Conservation (phyloP, 30 jellyfish, hydroid and myxozoan species). For the Aurelia aurita region DNA sequence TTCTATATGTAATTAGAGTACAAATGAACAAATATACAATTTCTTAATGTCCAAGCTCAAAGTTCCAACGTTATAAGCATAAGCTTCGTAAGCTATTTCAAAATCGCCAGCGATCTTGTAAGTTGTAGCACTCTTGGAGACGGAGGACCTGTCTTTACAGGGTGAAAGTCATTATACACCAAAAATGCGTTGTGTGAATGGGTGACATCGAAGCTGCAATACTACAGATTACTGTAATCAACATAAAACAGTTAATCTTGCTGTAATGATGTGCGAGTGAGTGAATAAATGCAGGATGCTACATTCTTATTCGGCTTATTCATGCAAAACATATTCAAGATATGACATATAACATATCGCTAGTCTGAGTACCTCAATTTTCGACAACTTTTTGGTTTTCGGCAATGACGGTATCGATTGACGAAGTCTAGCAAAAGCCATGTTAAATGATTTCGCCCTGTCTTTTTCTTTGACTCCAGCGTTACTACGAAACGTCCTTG, state of each 20-base stretch:
- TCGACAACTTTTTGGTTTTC: conserved; percentile 76
- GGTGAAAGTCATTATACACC: too few relatives aligned
- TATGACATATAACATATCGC: conserved; percentile 90
- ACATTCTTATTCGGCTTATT: background rate
- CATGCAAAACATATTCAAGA: conserved; percentile 59
- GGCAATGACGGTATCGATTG: conserved; percentile 89
- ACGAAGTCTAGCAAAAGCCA: conserved; percentile 79
- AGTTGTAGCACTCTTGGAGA: too few relatives aligned
- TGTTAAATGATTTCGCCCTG: conserved; percentile 78
- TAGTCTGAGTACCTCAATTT: conserved; percentile 78
- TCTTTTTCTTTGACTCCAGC: conserved; percentile 76
- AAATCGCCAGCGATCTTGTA: too few relatives aligned
- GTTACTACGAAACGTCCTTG: conserved; percentile 31
- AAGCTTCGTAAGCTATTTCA: too few relatives aligned
- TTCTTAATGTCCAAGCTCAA: too few relatives aligned
- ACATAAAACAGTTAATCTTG: background rate
- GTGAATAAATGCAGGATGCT: background rate
- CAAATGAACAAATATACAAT: too few relatives aligned
- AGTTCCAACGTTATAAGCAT: too few relatives aligned
- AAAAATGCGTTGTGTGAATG: too few relatives aligned
- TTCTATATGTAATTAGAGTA: too few relatives aligned
- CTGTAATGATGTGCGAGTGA: background rate
- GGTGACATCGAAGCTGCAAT: too few relatives aligned
- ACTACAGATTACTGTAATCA: too few relatives aligned
- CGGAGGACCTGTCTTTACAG: too few relatives aligned